These are phyloP conservation scores for Teleiodes luculella DNA, from an alignment of 2,888 invertebrate genomes.

Conservation along the genomic window DNA sequence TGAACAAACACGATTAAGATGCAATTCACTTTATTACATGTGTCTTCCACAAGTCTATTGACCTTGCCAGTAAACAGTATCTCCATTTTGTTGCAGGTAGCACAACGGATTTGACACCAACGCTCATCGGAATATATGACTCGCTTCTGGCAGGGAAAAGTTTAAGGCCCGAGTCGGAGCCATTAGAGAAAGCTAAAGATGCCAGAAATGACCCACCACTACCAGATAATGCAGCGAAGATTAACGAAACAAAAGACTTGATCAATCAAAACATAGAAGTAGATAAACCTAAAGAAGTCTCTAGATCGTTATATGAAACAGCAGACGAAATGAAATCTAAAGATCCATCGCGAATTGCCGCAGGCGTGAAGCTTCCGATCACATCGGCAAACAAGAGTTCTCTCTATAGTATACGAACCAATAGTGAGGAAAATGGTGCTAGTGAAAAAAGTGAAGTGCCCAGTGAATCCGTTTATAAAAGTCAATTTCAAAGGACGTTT, in stretches of 20 bases:
- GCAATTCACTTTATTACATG: background rate
- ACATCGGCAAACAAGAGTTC: slow-evolving; percentile 66
- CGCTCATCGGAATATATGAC: slow-evolving; percentile 92
- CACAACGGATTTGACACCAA: slow-evolving; percentile 91
- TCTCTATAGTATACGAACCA: slow-evolving; percentile 62
- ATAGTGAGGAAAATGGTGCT: slow-evolving; percentile 62
- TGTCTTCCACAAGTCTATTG: background rate
- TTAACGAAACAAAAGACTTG: slow-evolving; percentile 37
- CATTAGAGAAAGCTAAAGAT: slow-evolving; percentile 67
- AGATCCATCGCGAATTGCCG: slow-evolving; percentile 57
- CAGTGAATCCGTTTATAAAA: slow-evolving; percentile 51
- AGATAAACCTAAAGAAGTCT: slow-evolving; percentile 32
- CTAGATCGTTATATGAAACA: slow-evolving; percentile 25
- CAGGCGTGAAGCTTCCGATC: slow-evolving; percentile 64
- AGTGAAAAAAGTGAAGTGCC: slow-evolving; percentile 47
- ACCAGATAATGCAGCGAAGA: slow-evolving; percentile 33
- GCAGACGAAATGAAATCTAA: slow-evolving; percentile 33
- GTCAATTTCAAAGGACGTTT: slow-evolving; percentile 56
- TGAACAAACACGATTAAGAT: background rate
- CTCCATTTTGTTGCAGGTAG: slow-evolving; percentile 84
- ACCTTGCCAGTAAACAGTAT: background rate
- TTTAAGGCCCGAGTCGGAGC: slow-evolving; percentile 48
- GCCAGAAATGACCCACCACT: slow-evolving; percentile 72
- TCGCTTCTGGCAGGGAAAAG: slow-evolving; percentile 80
- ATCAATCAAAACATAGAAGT: background rate